Conservation (phyloP, 2,888 invertebrate genomes). For the Trachelus stipa region DNA sequence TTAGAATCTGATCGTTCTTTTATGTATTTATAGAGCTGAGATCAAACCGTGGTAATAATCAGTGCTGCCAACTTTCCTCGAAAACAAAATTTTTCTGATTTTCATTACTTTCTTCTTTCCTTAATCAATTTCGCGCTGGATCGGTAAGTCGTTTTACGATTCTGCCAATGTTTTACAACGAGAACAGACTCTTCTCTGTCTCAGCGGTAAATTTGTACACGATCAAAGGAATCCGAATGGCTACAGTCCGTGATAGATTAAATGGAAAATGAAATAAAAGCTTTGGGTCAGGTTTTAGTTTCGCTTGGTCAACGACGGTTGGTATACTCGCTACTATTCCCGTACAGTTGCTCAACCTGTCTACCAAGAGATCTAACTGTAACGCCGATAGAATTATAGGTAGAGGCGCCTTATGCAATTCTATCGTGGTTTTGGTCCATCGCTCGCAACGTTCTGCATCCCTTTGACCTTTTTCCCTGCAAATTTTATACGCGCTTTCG, state of each 20-base stretch:
- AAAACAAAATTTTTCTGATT: background rate
- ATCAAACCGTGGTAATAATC: background rate
- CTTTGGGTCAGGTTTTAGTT: slow-evolving; percentile 26
- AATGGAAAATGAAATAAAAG: slow-evolving; percentile 10
- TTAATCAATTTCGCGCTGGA: background rate
- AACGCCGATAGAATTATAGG: slow-evolving; percentile 23
- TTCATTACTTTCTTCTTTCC: background rate
- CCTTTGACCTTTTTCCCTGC: background rate
- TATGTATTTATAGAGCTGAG: background rate
- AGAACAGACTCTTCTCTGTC: background rate
- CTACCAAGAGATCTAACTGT: slow-evolving; percentile 18
- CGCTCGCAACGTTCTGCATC: slow-evolving; percentile 1
- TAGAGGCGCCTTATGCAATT: slow-evolving; percentile 26
- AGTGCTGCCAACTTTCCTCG: background rate
- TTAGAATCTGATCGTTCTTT: slow-evolving; percentile 4
- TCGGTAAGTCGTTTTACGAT: background rate
- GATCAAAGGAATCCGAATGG: background rate
- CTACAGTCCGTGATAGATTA: background rate
- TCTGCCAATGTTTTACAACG: background rate
- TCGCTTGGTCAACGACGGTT: slow-evolving; percentile 30
- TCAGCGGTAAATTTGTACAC: background rate
- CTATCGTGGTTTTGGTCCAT: slow-evolving; percentile 28
- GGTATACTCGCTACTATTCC: background rate
- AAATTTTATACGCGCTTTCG: slow-evolving; percentile 5
- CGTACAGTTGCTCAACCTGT: background rate